Conservation (phyloP, 2,113 vertebrate species). For the Tor tambroides region DNA sequence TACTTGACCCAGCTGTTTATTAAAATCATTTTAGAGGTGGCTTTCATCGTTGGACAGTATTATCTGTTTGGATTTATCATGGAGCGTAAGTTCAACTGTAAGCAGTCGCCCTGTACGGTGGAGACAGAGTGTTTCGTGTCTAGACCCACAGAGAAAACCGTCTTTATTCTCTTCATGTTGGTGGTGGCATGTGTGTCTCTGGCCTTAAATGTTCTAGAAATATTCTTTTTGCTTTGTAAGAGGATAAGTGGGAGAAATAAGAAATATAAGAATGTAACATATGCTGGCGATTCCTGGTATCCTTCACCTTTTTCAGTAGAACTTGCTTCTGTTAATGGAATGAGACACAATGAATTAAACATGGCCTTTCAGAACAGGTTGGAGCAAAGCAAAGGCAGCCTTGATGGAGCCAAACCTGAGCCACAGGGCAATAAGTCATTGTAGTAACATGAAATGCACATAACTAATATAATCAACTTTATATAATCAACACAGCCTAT, state of each 20-base stretch:
- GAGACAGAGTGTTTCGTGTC: constrained; percentile 86
- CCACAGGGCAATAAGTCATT: neutral
- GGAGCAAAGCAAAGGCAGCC: neutral
- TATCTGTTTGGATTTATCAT: constrained; percentile 79
- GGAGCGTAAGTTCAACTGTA: constrained; percentile 78
- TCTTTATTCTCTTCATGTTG: constrained; percentile 87
- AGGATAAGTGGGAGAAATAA: constrained; percentile 59
- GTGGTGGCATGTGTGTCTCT: constrained; percentile 85
- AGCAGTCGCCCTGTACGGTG: constrained; percentile 66
- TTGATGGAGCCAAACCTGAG: neutral
- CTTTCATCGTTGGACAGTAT: constrained; percentile 85
- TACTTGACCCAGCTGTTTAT: constrained; percentile 88
- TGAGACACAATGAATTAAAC: constrained; percentile 48
- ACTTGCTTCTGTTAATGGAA: neutral
- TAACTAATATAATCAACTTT: neutral
- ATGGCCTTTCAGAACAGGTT: neutral
- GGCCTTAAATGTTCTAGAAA: constrained; percentile 83
- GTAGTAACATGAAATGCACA: neutral
- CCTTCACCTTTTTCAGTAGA: neutral
- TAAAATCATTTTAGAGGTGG: constrained; percentile 88
- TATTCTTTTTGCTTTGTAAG: constrained; percentile 85
- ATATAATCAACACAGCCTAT: neutral
- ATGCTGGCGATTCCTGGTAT: neutral
- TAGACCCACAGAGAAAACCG: constrained; percentile 80
- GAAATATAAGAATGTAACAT: neutral